Evolutionary conservation across 2,113 vertebrate species (phyloP).

Genomic region (Phaethornis superciliosus): DNA sequence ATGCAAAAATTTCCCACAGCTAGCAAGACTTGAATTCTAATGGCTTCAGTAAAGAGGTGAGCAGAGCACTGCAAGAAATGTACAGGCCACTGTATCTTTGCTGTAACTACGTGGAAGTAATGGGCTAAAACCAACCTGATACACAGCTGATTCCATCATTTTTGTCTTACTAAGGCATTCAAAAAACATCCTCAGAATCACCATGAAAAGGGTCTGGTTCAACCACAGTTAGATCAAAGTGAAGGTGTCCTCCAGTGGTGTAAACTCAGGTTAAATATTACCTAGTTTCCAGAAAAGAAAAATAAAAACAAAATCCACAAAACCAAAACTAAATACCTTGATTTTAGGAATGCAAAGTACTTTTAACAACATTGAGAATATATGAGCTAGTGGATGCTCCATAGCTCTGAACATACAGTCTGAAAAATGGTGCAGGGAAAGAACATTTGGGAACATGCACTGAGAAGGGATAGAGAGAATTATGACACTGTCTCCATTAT

Average conservation of each 20-base stretch:
- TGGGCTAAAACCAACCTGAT: background rate
- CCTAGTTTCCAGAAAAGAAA: background rate
- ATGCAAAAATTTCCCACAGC: background rate
- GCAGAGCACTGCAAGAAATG: background rate
- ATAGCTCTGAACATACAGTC: background rate
- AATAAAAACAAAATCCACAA: no score
- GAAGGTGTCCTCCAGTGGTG: background rate
- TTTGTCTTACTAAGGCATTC: background rate
- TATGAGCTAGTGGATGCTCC: background rate
- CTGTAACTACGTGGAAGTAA: background rate
- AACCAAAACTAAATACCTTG: background rate
- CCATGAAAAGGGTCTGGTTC: background rate
- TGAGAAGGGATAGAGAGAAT: background rate
- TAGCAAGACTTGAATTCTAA: conserved; percentile 2
- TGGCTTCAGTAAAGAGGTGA: background rate
- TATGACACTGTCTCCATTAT: background rate
- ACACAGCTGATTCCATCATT: background rate
- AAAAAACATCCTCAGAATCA: background rate
- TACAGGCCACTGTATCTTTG: background rate
- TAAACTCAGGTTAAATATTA: background rate
- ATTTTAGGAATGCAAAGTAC: background rate
- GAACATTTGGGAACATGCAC: background rate
- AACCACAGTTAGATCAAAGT: background rate
- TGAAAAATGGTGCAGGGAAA: background rate
- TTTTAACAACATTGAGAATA: background rate